Evolutionary conservation across 2,113 vertebrate species (phyloP), one percentile per base, ranked within the genome.

Genomic region (Sphaerodactylus townsendi): DNA sequence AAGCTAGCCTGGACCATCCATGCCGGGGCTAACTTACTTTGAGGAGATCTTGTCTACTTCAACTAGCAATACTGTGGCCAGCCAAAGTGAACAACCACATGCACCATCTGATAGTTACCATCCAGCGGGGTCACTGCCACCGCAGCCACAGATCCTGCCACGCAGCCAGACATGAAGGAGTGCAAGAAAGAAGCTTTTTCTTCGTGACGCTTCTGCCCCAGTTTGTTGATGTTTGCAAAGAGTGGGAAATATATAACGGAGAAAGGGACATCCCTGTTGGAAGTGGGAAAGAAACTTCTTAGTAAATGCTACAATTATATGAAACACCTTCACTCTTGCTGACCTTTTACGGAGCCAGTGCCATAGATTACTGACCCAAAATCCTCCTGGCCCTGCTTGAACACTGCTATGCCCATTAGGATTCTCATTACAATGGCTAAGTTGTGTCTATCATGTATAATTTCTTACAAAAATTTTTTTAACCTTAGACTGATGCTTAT

Each of bases 211-310:
- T 82, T 66, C 77, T 94, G 89, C 28, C 96, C 97, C 15, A 97
- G 88, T 0, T 93, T 86, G 76, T 97, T 98, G 28, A 95, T 94
- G 88, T 96, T 96, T 91, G 97, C 97, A 76, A 98, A 97, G 70
- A 97, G 91, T 0, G 96, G 97, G 93, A 98, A 98, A 91, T 97
- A 97, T 93, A 98, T 97, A 95, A 97, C 85, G 41, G 97, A 98
- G 95, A 97, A 97, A 6, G 95, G 95, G 2, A 97, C 96, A 50
- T 97, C 96, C 87, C 95, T 98, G 90, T 17, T 37, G 75, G 28
- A 44, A 85, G 13, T 59, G 56, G 0, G 35, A 33, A 14, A 46
- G 23, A 8, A 2, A 30, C 1, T 6, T n/a, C 3, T 78, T 17
- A 77, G 30, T 64, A 6, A 2, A 15, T 48, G 1, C 6, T 39